Percentiles rank a stretch among this genome's conserved stretches.
Evolutionary conservation across 2,888 invertebrate genomes (phyloP).

Genomic region (Callyntrura sp.): DNA sequence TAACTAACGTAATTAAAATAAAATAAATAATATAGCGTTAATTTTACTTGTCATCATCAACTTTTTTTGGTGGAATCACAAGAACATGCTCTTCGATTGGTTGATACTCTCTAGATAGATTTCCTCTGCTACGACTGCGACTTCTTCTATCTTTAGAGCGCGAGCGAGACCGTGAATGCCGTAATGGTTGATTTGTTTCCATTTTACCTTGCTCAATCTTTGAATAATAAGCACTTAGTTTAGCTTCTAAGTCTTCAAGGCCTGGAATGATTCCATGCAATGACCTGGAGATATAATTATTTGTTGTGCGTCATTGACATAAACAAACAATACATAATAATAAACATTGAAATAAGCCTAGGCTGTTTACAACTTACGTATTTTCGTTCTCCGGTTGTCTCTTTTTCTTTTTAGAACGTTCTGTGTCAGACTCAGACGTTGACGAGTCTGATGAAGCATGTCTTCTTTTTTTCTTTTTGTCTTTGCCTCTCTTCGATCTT

Average conservation of each 20-base stretch:
- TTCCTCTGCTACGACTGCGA: conserved; percentile 2
- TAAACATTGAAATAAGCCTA: too few species aligned
- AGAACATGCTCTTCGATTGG: conserved; percentile 45
- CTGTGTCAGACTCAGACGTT: conserved; percentile 79
- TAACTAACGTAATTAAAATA: too few species aligned
- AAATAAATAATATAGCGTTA: too few species aligned
- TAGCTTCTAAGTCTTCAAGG: conserved; percentile 91
- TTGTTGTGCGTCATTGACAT: neutral
- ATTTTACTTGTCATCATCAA: conserved; percentile 32
- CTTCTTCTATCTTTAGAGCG: conserved; percentile 3
- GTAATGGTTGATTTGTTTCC: conserved; percentile 81
- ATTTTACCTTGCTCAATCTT: conserved; percentile 89
- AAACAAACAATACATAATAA: too few species aligned
- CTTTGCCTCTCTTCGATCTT: conserved; percentile 80
- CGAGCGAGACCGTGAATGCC: conserved; percentile 13
- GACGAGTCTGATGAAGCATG: conserved; percentile 76
- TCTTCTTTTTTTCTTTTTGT: conserved; percentile 80
- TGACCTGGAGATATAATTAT: conserved; percentile 6
- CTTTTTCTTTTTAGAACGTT: conserved; percentile 78
- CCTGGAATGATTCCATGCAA: conserved; percentile 88
- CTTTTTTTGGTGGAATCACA: conserved; percentile 37
- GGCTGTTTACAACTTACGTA: conserved; percentile 46
- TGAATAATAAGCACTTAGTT: conserved; percentile 92
- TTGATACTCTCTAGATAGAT: conserved; percentile 56
- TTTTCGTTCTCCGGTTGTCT: conserved; percentile 32